phyloP scores from a whole-genome alignment of 2,797 vertebrate species.

The Caiman crocodilus region DNA sequence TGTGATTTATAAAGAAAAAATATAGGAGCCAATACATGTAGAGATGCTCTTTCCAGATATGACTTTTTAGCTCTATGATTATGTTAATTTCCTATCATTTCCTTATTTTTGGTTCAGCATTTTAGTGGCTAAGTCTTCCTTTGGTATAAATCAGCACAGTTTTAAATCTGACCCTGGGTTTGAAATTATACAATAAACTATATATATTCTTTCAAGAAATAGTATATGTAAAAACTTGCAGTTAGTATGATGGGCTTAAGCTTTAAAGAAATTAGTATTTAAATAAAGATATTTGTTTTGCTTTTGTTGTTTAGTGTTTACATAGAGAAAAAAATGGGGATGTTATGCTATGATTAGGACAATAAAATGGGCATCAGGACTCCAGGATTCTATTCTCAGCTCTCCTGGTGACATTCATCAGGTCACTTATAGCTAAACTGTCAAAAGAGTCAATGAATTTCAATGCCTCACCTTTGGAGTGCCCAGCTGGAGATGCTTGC shows the following conservation, averaged over 20 bases:
- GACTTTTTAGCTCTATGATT: not conserved
- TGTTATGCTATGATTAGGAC: conserved; percentile 3
- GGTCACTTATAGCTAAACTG: not conserved
- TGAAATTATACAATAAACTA: not conserved
- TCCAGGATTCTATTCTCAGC: not conserved
- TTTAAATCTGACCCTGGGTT: not conserved
- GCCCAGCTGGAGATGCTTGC: not conserved
- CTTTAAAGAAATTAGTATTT: not conserved
- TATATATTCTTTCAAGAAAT: not conserved
- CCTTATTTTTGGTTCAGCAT: not conserved
- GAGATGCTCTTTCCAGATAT: not conserved
- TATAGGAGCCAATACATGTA: rapidly evolving
- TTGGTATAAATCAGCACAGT: not conserved
- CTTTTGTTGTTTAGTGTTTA: not conserved
- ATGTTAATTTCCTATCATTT: not conserved
- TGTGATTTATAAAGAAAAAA: conserved; percentile 18
- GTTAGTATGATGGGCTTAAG: not conserved
- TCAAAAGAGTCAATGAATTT: conserved; percentile 12
- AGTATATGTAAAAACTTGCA: not conserved
- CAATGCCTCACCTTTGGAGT: not conserved
- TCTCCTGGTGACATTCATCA: not conserved
- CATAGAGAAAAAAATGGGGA: not conserved
- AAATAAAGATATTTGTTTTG: not conserved
- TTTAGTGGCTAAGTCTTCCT: not conserved
- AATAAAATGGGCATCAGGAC: not conserved